Conservation (phyloP, 2,113 vertebrate species). For the Phalacrocorax brasilianus region DNA sequence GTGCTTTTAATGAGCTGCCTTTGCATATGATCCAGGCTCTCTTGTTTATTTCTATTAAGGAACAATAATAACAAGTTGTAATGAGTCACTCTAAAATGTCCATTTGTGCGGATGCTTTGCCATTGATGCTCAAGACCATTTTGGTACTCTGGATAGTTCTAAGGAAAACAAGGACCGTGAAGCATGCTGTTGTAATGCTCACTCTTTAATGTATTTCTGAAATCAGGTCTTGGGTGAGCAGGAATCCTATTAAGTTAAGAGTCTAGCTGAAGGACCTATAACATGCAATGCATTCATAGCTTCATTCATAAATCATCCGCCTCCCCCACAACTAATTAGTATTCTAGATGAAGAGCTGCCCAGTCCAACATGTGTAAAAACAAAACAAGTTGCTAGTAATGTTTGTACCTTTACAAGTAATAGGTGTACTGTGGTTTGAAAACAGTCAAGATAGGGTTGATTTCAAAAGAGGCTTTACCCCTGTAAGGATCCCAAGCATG, state of each 20-base stretch:
- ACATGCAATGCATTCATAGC: background rate
- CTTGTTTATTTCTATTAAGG: background rate
- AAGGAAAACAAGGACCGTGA: background rate
- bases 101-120: background rate
- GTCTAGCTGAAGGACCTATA: background rate
- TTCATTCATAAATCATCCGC: conserved; percentile 5
- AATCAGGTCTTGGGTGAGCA: background rate
- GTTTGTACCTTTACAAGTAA: background rate
- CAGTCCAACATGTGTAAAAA: background rate
- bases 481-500: background rate
- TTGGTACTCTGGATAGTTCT: background rate
- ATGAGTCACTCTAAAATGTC: background rate
- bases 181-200: background rate
- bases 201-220: background rate
- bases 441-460: background rate
- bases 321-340: background rate
- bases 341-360: background rate
- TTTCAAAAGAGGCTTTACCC: background rate
- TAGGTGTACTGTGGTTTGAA: background rate
- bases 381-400: background rate
- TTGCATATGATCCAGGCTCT: background rate
- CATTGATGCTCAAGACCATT: background rate
- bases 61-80: background rate
- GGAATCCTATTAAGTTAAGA: background rate
- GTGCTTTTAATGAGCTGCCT: background rate